Percentiles rank a stretch among this genome's conserved stretches.
Evolutionary conservation across 1,140 invertebrate species (phyloP).

Genomic region (Leptinotarsa lineolata): DNA sequence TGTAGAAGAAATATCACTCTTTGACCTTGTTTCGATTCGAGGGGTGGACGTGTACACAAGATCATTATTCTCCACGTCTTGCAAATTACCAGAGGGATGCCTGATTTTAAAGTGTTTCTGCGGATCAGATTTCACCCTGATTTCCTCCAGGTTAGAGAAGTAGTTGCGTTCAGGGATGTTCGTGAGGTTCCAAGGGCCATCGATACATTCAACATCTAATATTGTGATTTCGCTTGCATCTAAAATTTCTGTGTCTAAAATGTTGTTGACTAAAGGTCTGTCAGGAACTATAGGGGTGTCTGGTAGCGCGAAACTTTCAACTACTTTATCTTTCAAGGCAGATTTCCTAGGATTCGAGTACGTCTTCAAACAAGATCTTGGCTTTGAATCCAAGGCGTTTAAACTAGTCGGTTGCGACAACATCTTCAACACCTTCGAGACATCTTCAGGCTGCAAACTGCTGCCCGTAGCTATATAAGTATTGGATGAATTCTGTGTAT

Average conservation of each 20-base stretch:
- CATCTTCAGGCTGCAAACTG: constrained; percentile 30
- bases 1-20: neutral
- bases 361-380: constrained; percentile 38
- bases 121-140: constrained; percentile 13
- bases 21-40: neutral
- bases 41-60: neutral
- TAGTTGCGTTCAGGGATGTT: neutral
- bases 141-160: neutral
- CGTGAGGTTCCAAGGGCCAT: neutral
- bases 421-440: constrained; percentile 43
- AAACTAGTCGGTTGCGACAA: constrained; percentile 32
- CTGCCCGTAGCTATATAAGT: neutral
- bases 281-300: constrained; percentile 42
- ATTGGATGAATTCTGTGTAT: neutral
- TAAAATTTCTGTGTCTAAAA: constrained; percentile 11
- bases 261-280: constrained; percentile 5
- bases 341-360: constrained; percentile 42
- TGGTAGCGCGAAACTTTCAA: constrained; percentile 46
- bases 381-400: constrained; percentile 18
- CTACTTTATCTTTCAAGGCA: constrained; percentile 25
- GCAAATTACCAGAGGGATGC: neutral
- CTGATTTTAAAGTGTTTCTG: constrained; percentile 3
- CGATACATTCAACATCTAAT: constrained; percentile 16
- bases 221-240: constrained; percentile 16
- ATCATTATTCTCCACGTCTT: neutral